These are phyloP conservation scores for Eupristina koningsbergeri DNA, from an alignment of 1,140 invertebrate genomes.

Conservation along the genomic window DNA sequence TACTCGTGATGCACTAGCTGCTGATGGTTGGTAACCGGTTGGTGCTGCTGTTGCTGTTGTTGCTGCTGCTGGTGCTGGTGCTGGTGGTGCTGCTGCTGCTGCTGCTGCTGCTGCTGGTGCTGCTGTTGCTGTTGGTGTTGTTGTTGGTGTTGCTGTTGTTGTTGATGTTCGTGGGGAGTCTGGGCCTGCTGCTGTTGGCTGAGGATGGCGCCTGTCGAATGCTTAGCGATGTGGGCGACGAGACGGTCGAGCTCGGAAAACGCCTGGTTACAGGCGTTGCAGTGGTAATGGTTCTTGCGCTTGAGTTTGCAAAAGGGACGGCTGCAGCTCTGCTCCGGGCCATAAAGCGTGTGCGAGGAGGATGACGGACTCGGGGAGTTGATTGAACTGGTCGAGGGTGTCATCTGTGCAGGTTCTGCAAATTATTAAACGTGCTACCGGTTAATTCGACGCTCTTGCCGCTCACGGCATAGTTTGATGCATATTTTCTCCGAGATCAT, in stretches of 20 bases:
- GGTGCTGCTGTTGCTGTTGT: neutral
- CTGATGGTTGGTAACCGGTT: neutral
- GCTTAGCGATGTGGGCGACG: constrained; percentile 81
- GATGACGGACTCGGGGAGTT: constrained; percentile 68
- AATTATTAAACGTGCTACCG: neutral
- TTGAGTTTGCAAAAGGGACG: constrained; percentile 90
- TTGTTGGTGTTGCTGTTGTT: too few species aligned
- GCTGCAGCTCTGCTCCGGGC: constrained; percentile 81
- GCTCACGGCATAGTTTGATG: neutral
- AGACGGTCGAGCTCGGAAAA: constrained; percentile 81
- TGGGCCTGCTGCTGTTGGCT: constrained; percentile 69
- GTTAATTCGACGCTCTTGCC: neutral
- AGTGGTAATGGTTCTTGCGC: constrained; percentile 88
- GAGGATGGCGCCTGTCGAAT: constrained; percentile 76
- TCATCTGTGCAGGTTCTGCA: constrained; percentile 29
- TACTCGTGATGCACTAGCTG: constrained; percentile 33
- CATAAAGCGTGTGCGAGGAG: constrained; percentile 72
- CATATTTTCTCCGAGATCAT: neutral
- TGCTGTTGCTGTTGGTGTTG: neutral
- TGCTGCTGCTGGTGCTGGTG: constrained; percentile 67
- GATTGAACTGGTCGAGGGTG: constrained; percentile 53
- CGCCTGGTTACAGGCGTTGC: constrained; percentile 89
- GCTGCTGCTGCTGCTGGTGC: neutral
- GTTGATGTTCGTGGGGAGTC: neutral
- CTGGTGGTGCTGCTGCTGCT: constrained; percentile 11